These are phyloP conservation scores for Cladorhizidae sp. DNA, from an alignment of 37 sponge, comb jelly and placozoan genomes.

Conservation along the genomic window DNA sequence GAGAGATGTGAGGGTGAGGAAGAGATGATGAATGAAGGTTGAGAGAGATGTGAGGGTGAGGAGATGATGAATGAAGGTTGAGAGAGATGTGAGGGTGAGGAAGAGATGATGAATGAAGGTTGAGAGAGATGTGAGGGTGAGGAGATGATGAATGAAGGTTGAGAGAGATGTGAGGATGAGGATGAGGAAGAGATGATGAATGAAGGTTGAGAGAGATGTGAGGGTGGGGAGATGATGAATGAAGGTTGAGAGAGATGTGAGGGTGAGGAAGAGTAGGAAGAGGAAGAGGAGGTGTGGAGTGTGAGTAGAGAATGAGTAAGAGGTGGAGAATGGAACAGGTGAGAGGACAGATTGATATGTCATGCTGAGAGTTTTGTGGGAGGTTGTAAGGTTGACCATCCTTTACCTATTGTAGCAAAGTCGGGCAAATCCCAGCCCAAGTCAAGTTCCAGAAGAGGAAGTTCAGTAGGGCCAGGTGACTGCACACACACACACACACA, in stretches of 20 bases:
- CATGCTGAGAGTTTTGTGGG: no score
- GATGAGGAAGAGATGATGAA: background rate
- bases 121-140: conserved; percentile 6
- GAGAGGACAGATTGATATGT: background rate
- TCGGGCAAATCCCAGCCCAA: conserved; percentile 73
- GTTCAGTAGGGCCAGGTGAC: conserved; percentile 12
- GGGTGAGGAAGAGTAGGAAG: background rate
- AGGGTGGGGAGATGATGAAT: background rate
- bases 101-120: background rate
- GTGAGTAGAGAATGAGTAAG: background rate
- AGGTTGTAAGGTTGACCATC: background rate
- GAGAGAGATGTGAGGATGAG: background rate
- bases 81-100: background rate
- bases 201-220: background rate
- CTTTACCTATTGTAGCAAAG: conserved; percentile 59
- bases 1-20: background rate
- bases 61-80: background rate
- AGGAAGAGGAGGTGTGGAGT: background rate
- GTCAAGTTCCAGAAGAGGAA: conserved; percentile 28
- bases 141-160: no score
- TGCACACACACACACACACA: conserved; percentile 8
- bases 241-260: background rate
- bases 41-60: background rate
- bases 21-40: background rate
- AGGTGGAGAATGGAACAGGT: background rate